phyloP scores from a whole-genome alignment of 2,797 vertebrate species.

The Sternarchorhynchus goeldii region DNA sequence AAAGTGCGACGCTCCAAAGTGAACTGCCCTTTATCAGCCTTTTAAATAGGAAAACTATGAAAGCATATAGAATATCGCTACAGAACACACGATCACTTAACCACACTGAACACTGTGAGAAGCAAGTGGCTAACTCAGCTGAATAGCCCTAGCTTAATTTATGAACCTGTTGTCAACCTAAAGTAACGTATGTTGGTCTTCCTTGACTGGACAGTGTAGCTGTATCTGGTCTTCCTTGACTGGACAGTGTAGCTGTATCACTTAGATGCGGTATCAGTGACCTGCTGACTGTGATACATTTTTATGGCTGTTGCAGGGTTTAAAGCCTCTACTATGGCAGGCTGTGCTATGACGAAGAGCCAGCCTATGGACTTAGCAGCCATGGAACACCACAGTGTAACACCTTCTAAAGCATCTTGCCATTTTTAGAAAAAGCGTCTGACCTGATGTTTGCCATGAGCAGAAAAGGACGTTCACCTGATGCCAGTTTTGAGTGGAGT shows the following conservation, averaged over 20 bases:
- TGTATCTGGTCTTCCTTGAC: not conserved
- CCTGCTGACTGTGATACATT: not conserved
- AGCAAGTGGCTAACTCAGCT: no score
- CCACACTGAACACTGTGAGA: no score
- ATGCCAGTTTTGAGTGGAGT: conserved; percentile 89
- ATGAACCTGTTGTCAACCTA: not conserved
- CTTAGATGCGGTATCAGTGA: not conserved
- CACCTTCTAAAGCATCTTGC: not conserved
- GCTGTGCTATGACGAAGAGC: not conserved
- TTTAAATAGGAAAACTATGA: no score
- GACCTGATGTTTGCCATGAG: not conserved
- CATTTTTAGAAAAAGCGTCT: conserved; percentile 2
- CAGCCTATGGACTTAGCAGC: not conserved
- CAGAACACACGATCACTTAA: no score
- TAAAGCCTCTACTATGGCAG: not conserved
- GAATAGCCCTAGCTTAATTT: not conserved
- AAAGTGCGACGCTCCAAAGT: no score
- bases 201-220: not conserved
- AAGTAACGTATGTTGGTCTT: not conserved
- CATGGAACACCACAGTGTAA: not conserved
- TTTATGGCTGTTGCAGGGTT: not conserved
- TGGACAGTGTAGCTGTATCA: not conserved
- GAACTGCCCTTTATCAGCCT: no score
- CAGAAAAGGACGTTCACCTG: conserved; percentile 71
- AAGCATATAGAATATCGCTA: no score